A percentile compares a stretch with the other conserved stretches of the same genome.
phyloP scores from a whole-genome alignment of 2,113 vertebrate species.

The Hyla sarda region DNA sequence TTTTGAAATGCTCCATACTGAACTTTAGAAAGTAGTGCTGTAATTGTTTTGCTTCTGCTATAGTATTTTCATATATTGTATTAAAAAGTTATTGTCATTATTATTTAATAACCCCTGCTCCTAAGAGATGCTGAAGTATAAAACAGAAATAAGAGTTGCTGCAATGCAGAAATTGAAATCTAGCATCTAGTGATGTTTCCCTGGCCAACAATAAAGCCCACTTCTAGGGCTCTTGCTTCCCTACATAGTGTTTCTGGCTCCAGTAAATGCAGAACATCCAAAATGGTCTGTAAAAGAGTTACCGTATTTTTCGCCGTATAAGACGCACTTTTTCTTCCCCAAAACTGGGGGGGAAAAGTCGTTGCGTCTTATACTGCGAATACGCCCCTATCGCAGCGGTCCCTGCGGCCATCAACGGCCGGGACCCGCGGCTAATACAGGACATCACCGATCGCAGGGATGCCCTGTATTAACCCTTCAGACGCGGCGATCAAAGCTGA shows the following conservation, averaged over 20 bases:
- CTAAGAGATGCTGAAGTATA: neutral
- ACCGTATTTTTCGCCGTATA: too few species aligned
- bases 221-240: neutral
- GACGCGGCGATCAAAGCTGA: too few species aligned
- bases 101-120: neutral
- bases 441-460: too few species aligned
- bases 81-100: constrained; percentile 7
- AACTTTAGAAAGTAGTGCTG: neutral
- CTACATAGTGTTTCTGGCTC: neutral
- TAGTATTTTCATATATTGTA: neutral
- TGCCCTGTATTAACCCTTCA: too few species aligned
- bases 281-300: too few species aligned
- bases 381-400: too few species aligned
- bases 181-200: neutral
- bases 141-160: neutral
- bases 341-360: too few species aligned
- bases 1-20: neutral
- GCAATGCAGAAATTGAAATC: neutral
- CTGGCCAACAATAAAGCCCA: neutral
- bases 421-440: too few species aligned
- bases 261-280: neutral
- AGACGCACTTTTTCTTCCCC: too few species aligned
- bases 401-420: too few species aligned
- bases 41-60: neutral
- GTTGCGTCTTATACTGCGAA: too few species aligned